Conservation (phyloP, 2,888 invertebrate genomes). For the Sialis fuliginosa region DNA sequence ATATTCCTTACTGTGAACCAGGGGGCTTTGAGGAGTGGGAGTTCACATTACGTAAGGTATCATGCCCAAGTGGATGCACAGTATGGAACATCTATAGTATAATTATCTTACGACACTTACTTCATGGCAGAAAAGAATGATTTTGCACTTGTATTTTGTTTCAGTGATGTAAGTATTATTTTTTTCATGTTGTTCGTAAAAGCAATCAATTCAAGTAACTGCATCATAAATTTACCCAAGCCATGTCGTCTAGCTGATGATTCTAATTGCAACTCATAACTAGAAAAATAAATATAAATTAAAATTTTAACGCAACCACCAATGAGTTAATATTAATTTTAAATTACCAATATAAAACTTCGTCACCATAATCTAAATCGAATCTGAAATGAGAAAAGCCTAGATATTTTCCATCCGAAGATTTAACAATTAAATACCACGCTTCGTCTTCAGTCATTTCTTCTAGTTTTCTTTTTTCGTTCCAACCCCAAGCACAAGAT, state of each 20-base stretch:
- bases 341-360: slow-evolving; percentile 60
- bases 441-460: slow-evolving; percentile 58
- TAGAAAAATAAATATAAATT: slow-evolving; percentile 21
- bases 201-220: slow-evolving; percentile 58
- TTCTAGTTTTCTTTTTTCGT: slow-evolving; percentile 47
- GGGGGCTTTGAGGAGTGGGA: no score
- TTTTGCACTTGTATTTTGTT: slow-evolving; percentile 52
- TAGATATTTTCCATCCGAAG: slow-evolving; percentile 31
- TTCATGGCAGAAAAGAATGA: slow-evolving; percentile 62
- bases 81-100: no score
- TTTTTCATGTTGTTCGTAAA: slow-evolving; percentile 56
- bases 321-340: not conserved
- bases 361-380: slow-evolving; percentile 60
- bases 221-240: slow-evolving; percentile 66
- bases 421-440: slow-evolving; percentile 50
- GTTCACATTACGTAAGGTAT: no score
- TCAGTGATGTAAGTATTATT: slow-evolving; percentile 68
- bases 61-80: no score
- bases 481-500: slow-evolving; percentile 69
- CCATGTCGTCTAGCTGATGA: slow-evolving; percentile 53
- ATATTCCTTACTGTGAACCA: not conserved
- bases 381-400: slow-evolving; percentile 73
- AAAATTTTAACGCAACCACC: slow-evolving; percentile 1
- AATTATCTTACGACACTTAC: slow-evolving; percentile 24
- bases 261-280: slow-evolving; percentile 79